These are phyloP conservation scores for Poeciliopsis retropinna DNA, from an alignment of 2,113 vertebrate species.

Conservation along the genomic window DNA sequence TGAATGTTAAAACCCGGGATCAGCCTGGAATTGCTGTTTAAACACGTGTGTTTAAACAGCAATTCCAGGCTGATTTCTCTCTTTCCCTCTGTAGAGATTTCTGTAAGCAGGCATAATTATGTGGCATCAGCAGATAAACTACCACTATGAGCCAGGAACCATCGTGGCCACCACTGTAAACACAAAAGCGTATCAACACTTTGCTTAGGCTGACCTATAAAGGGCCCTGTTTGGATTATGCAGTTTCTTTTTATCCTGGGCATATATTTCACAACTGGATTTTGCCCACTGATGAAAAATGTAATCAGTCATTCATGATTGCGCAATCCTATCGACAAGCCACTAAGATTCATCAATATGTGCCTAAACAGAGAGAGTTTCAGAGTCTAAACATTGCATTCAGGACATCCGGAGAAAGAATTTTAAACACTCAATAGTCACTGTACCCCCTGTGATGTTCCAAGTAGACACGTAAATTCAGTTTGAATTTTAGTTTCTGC, in stretches of 20 bases:
- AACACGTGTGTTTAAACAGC: slow-evolving; percentile 37
- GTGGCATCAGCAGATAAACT: slow-evolving; percentile 49
- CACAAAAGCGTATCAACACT: slow-evolving; percentile 18
- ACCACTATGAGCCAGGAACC: slow-evolving; percentile 18
- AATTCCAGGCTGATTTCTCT: slow-evolving; percentile 7
- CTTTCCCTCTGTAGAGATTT: background rate
- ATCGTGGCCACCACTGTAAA: slow-evolving; percentile 40
- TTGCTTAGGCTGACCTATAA: slow-evolving; percentile 42
- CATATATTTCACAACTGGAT: slow-evolving; percentile 24
- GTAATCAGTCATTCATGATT: slow-evolving; percentile 37
- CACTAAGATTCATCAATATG: slow-evolving; percentile 43
- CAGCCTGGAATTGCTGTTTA: slow-evolving; percentile 33
- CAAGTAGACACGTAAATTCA: slow-evolving; percentile 26
- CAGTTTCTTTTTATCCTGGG: slow-evolving; percentile 39
- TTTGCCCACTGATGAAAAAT: slow-evolving; percentile 44
- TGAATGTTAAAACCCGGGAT: slow-evolving; percentile 19
- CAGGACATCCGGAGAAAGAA: slow-evolving; percentile 22
- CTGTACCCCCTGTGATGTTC: slow-evolving; percentile 36
- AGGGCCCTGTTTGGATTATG: slow-evolving; percentile 39
- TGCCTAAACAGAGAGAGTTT: slow-evolving; percentile 42
- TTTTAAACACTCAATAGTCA: slow-evolving; percentile 21
- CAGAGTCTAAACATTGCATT: slow-evolving; percentile 40
- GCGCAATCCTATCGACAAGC: slow-evolving; percentile 29
- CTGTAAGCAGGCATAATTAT: slow-evolving; percentile 53
- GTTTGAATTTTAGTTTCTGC: slow-evolving; percentile 32